Evolutionary conservation across 2,113 vertebrate species (phyloP), one percentile per base, ranked within the genome.

Genomic region (Podarcis muralis): DNA sequence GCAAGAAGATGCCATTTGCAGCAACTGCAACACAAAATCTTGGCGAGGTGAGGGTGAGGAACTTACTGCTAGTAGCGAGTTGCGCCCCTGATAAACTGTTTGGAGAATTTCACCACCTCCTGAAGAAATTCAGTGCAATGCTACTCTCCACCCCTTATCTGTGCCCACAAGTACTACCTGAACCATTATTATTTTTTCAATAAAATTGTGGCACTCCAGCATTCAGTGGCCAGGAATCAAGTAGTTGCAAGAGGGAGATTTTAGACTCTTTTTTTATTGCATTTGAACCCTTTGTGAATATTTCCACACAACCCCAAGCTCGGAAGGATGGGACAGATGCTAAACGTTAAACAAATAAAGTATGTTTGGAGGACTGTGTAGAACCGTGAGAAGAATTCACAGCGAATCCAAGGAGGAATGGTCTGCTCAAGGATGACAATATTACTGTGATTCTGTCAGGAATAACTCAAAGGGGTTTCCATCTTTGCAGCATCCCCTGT

Each of bases 391-490:
- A 69, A 25, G 20, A 35, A 57, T 48, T 40, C 53, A 65, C 82
- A 32, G 80, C 43, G 81, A 78, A 88, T 71, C 74, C n/a, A 91
- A 35, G 75, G 43, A 84, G 3, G 57, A 85, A 89, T 83, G n/a
- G 25, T 6, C 78, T 43, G 25, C 32, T 48, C 5, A 16, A 40
- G 27, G 32, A 1, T 79, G 85, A 62, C 48, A 83, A n/a, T 30
- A 53, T 76, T 40, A n/a, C 16, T 74, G 66, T 71, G n/a, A 62
- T 87, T 32, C 35, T 87, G 80, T 27, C 37, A 83, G 57, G 53
- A 74, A 71, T 62, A 79, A 89, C 57, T 85, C 78, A 62, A 89
- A 79, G n/a, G 76, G 53, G 71, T 91, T 66, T 84, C 37, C 30
- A n/a, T 79, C 89, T 88, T 77, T 30, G 32, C 22, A 72, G 23